Conservation (phyloP, 2,113 vertebrate species). For the Hippocampus comes region DNA sequence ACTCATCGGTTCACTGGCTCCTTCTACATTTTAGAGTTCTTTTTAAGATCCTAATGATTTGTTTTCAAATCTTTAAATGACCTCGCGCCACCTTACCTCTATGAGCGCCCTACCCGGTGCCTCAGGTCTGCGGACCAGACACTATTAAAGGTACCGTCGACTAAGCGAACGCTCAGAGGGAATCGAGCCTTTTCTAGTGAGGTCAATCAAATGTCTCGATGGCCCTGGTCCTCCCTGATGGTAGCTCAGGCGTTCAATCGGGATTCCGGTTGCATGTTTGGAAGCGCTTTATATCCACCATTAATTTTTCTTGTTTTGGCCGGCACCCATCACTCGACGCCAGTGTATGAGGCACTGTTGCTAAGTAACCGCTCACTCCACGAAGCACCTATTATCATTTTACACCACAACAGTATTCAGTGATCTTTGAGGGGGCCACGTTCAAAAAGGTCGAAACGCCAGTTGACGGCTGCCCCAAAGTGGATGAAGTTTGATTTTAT, state of each 20-base stretch:
- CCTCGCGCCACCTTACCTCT: too few relatives aligned
- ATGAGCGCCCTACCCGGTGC: too few relatives aligned
- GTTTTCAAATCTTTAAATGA: too few relatives aligned
- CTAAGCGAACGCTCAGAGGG: too few relatives aligned
- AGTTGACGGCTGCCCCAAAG: not conserved
- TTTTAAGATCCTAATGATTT: too few relatives aligned
- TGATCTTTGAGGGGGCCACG: conserved; percentile 12
- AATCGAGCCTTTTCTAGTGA: not conserved
- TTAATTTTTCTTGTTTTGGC: conserved; percentile 32
- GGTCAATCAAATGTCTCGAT: not conserved
- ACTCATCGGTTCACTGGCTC: too few relatives aligned
- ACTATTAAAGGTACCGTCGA: too few relatives aligned
- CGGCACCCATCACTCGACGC: conserved; percentile 27
- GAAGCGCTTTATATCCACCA: conserved; percentile 12
- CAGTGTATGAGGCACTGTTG: conserved; percentile 51
- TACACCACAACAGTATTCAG: conserved; percentile 29
- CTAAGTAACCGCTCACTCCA: conserved; percentile 48
- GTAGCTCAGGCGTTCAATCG: not conserved
- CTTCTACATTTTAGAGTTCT: too few relatives aligned
- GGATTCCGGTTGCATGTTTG: conserved; percentile 3
- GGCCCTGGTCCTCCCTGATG: not conserved
- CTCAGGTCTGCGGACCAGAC: too few relatives aligned
- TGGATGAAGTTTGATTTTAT: conserved; percentile 13
- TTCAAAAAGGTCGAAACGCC: not conserved
- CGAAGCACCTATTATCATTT: conserved; percentile 29